These are phyloP conservation scores for Pseudomyrmex flavicornis DNA, from an alignment of 1,140 invertebrate genomes.

Conservation along the genomic window DNA sequence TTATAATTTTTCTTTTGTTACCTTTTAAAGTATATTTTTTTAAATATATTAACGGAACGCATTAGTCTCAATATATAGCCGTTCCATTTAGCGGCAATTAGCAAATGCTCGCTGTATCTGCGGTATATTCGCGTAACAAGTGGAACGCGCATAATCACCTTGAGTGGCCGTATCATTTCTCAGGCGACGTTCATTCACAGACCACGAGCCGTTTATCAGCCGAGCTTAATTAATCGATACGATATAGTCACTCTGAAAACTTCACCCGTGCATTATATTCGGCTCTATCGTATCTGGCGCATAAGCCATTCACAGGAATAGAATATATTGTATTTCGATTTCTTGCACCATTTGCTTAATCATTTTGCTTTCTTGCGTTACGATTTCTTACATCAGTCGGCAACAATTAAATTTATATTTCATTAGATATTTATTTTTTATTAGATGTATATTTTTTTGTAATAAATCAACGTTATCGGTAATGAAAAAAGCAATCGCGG, in stretches of 20 bases:
- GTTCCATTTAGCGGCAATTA: slow-evolving; percentile 20
- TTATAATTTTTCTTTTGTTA: not conserved
- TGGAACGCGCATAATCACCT: slow-evolving; percentile 23
- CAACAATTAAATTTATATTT: not conserved
- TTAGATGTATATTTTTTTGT: not conserved
- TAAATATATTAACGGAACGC: not conserved
- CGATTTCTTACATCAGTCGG: not conserved
- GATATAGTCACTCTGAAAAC: slow-evolving; percentile 20
- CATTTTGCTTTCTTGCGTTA: not conserved
- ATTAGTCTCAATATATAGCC: not conserved
- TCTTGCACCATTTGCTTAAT: not conserved
- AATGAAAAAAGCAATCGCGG: not conserved
- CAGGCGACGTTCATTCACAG: slow-evolving; percentile 41
- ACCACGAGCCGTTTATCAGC: slow-evolving; percentile 31
- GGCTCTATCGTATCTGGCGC: not conserved
- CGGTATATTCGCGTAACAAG: slow-evolving; percentile 14
- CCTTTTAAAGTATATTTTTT: not conserved
- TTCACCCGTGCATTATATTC: slow-evolving; percentile 5
- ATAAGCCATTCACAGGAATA: slow-evolving; percentile 5
- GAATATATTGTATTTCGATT: slow-evolving; percentile 9
- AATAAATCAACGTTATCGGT: not conserved
- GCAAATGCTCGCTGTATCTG: not conserved
- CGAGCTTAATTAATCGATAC: slow-evolving; percentile 41
- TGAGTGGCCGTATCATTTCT: slow-evolving; percentile 47
- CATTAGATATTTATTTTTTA: not conserved